Conservation (phyloP, 1,140 invertebrate genomes). For the Drosophila nigrodunni region DNA sequence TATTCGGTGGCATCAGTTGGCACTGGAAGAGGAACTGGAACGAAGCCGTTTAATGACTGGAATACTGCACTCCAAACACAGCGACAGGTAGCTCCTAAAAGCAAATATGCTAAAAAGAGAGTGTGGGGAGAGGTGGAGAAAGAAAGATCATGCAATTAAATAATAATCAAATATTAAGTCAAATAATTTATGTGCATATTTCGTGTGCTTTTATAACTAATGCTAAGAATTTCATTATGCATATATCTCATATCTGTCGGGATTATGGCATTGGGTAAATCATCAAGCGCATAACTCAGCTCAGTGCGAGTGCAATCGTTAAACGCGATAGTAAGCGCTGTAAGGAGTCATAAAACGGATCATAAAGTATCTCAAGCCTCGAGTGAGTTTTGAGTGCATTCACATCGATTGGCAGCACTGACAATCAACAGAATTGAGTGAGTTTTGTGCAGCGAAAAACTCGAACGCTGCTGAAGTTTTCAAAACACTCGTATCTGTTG, state of each 20-base stretch:
- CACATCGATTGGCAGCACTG: constrained; percentile 43
- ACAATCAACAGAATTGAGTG: constrained; percentile 32
- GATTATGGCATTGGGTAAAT: constrained; percentile 19
- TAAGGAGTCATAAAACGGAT: constrained; percentile 52
- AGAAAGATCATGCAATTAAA: constrained; percentile 40
- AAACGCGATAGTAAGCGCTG: constrained; percentile 31
- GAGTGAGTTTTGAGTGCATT: constrained; percentile 36
- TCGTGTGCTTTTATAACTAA: not conserved
- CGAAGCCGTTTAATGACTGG: constrained; percentile 33
- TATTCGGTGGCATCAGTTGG: constrained; percentile 48
- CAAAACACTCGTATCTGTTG: constrained; percentile 26
- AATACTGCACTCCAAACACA: not conserved
- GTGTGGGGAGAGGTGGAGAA: constrained; percentile 26
- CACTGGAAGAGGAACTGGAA: constrained; percentile 24
- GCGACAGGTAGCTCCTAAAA: constrained; percentile 66
- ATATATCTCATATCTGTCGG: not conserved
- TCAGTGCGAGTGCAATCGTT: constrained; percentile 12
- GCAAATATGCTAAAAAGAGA: constrained; percentile 37
- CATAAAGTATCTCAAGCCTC: constrained; percentile 54
- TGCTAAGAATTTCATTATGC: not conserved
- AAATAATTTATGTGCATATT: not conserved
- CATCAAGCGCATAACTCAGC: constrained; percentile 31
- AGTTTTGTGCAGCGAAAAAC: not conserved
- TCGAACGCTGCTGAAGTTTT: not conserved
- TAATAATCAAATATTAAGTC: constrained; percentile 2